Base-by-base conservation (phyloP, 2,113 vertebrate species). In the Poicephalus meyeri region DNA sequence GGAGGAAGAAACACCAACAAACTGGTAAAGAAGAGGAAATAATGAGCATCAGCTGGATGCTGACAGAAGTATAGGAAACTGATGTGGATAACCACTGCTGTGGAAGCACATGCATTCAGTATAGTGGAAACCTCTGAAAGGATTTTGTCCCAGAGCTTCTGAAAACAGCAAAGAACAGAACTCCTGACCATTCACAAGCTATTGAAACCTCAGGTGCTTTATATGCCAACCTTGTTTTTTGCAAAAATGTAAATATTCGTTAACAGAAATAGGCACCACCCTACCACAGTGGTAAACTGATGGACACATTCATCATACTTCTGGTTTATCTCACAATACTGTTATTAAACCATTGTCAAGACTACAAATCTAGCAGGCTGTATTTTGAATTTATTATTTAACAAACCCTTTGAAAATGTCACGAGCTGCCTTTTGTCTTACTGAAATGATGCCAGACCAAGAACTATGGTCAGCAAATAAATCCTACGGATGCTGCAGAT, bases 401-500 rank as follows among this genome's bases (percentile, higher is more conserved):
- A 84, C 52, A 68, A 89, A 79, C 24, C 65, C 25, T 64, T 71
- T 21, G 50, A 94, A 94, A 91, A 81, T 28, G 5, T 70, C 63
- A 64, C 20, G 47, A 88, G 7, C 16, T 76, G 44, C 2, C 8
- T 86, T 92, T 89, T 76, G 28, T 80, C 58, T 85, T 71, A 73
- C 28, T 70, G 81, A 94, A 92, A 49, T 33, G 3, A 69, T 53
- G 31, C 17, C 71, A 85, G 31, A 28, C 47, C 44, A 70, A 88
- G 50, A 82, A 69, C 37, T 44, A 24, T 60, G 83, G 91, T 91
- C 93, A 96, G 94, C 78, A 81, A 83, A 71, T 80, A 72, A 82
- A 0, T 80, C 41, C 41, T 55, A 50, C 3, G 8, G 78, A 92
- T 88, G 19, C n/a, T 79, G 58, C 68, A 94, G 74, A 92, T 94